Conservation (phyloP, 2,113 vertebrate genomes). For the Chaetorhynchus papuensis region DNA sequence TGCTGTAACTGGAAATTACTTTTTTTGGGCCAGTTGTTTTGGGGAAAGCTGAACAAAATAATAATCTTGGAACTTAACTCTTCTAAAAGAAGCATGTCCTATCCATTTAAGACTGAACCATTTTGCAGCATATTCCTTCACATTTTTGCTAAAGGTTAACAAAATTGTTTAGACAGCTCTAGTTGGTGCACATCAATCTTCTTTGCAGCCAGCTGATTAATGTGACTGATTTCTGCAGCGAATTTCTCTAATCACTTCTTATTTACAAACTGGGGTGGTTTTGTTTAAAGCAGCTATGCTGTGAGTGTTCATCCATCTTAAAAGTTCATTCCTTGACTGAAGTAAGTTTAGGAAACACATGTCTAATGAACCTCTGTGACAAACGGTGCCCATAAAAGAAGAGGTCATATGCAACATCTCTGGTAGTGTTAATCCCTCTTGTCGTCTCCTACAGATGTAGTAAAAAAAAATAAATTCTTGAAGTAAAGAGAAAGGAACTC, state of each 20-base stretch:
- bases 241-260: conserved; percentile 67
- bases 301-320: conserved; percentile 46
- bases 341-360: conserved; percentile 19
- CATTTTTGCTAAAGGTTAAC: conserved; percentile 71
- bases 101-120: neutral
- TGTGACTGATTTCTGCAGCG: conserved; percentile 40
- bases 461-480: neutral
- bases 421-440: neutral
- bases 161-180: conserved; percentile 70
- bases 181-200: conserved; percentile 49
- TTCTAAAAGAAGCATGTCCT: neutral
- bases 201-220: conserved; percentile 60
- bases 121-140: neutral
- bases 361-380: neutral
- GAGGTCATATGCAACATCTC: neutral
- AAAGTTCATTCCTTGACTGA: neutral
- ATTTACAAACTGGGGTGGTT: conserved; percentile 49
- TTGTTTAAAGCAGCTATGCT: conserved; percentile 49
- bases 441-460: neutral
- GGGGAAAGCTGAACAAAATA: neutral
- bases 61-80: neutral
- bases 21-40: neutral
- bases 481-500: neutral
- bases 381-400: neutral
- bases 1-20: neutral